A percentile compares a stretch with the other conserved stretches of the same genome.
Evolutionary conservation across 2,888 invertebrate genomes (phyloP).

Genomic region (Dolomedes plantarius): DNA sequence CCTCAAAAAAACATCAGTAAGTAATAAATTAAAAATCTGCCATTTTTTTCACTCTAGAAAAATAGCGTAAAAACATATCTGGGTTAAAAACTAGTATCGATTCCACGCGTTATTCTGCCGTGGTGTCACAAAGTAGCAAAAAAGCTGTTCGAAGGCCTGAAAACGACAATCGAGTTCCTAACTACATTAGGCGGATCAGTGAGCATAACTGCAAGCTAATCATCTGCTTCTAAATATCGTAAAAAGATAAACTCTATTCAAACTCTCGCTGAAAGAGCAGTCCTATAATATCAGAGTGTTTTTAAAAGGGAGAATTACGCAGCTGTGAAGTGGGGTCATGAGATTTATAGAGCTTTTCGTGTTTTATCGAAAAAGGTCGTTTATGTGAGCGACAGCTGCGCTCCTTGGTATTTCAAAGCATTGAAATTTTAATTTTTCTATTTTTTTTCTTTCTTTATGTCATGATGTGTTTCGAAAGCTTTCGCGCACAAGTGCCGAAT

Average conservation of each 20-base stretch:
- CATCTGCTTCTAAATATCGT: constrained; percentile 57
- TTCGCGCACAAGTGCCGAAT: too few relatives aligned
- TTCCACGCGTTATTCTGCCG: too few relatives aligned
- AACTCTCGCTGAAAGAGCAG: constrained; percentile 29
- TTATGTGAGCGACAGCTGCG: constrained; percentile 62
- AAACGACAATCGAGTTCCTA: constrained; percentile 49
- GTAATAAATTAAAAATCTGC: too few relatives aligned
- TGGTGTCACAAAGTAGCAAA: too few relatives aligned
- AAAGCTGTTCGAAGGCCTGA: neutral
- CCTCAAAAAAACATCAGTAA: too few relatives aligned
- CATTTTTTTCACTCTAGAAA: too few relatives aligned
- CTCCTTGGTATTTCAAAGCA: neutral
- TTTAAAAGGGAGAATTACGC: constrained; percentile 56
- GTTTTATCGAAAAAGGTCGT: constrained; percentile 49
- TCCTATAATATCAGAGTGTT: constrained; percentile 33
- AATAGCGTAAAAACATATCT: too few relatives aligned
- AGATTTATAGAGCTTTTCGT: constrained; percentile 58
- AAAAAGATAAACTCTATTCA: constrained; percentile 64
- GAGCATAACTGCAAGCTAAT: constrained; percentile 54
- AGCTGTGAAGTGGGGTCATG: constrained; percentile 52
- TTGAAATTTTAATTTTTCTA: too few relatives aligned
- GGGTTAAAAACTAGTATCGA: too few relatives aligned
- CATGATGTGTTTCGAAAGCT: too few relatives aligned
- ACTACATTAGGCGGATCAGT: constrained; percentile 59
- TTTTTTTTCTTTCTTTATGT: too few relatives aligned